Conservation (phyloP, 2,113 vertebrate genomes). For the Pseudolaguvia tuberculata region DNA sequence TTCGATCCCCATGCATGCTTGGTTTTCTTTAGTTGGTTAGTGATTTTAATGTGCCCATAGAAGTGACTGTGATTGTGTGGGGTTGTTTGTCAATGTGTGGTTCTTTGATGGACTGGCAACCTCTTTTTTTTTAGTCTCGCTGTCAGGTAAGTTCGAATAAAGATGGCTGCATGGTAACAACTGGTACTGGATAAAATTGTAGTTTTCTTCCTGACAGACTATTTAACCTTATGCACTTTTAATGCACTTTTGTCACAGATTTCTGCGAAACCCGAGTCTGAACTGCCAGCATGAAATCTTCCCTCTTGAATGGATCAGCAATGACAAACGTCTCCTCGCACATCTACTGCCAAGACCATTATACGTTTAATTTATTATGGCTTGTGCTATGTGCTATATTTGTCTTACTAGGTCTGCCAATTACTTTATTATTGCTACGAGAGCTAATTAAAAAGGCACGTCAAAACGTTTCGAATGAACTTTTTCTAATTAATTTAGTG, state of each 20-base stretch:
- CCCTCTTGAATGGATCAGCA: not conserved
- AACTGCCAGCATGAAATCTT: not conserved
- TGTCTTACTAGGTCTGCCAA: constrained; percentile 6
- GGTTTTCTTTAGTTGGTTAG: no score
- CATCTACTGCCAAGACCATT: not conserved
- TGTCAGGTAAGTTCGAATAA: not conserved
- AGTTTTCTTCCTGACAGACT: not conserved
- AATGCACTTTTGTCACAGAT: not conserved
- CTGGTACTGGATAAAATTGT: no score
- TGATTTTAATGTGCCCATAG: no score
- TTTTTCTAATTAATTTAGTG: constrained; percentile 29
- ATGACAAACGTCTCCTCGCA: not conserved
- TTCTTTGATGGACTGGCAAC: no score
- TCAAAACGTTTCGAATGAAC: not conserved
- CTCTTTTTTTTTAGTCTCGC: not conserved
- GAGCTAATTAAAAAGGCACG: not conserved
- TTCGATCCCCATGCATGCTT: no score
- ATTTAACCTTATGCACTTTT: not conserved
- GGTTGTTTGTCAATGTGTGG: no score
- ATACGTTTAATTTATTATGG: not conserved
- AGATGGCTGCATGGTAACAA: no score
- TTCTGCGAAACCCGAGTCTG: not conserved
- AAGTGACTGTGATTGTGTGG: no score
- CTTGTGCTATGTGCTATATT: not conserved
- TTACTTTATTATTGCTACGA: not conserved